Evolutionary conservation across 1,140 invertebrate species (phyloP), one percentile per base, ranked within the genome.

Genomic region (Archegozetes longisetosus): DNA sequence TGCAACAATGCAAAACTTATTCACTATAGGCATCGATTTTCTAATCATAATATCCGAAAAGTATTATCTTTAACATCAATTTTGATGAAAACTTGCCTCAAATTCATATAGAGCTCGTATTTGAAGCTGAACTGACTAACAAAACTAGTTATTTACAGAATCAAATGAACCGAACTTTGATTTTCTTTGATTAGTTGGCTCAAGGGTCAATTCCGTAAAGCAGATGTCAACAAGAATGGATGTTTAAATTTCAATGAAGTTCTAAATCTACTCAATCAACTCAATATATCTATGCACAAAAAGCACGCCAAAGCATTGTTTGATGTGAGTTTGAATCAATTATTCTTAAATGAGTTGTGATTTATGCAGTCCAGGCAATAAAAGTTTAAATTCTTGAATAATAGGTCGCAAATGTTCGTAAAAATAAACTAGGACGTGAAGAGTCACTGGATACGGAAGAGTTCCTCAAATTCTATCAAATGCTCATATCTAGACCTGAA

Each of bases 381-480:
- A n/a, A n/a, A n/a, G n/a, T n/a, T n/a, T n/a, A n/a, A n/a, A n/a
- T n/a, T n/a, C n/a, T n/a, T n/a, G n/a, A n/a, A n/a, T n/a, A n/a
- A n/a, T n/a, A n/a, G n/a, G n/a, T n/a, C n/a, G n/a, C n/a, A n/a
- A n/a, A n/a, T n/a, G n/a, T n/a, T n/a, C n/a, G n/a, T n/a, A n/a
- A n/a, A n/a, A n/a, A n/a, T n/a, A n/a, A n/a, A n/a, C n/a, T 25
- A 28, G 17, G 71, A 40, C 75, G 70, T 24, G 72, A 74, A 49
- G 69, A 78, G 58, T 73, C 72, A 3, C 65, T 80, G 49, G 76
- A 79, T 65, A 70, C 70, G 22, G 70, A 77, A 3, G 78, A 80
- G 67, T 80, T 80, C 68, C 71, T 79, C 23, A 62, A 67, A 2
- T 79, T 80, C 65, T 79, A 78, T 64, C 70, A 75, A 50, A 65